Evolutionary conservation across 2,113 vertebrate genomes (phyloP), one percentile per base, ranked within the genome.

Genomic region (Trematomus loennbergii): DNA sequence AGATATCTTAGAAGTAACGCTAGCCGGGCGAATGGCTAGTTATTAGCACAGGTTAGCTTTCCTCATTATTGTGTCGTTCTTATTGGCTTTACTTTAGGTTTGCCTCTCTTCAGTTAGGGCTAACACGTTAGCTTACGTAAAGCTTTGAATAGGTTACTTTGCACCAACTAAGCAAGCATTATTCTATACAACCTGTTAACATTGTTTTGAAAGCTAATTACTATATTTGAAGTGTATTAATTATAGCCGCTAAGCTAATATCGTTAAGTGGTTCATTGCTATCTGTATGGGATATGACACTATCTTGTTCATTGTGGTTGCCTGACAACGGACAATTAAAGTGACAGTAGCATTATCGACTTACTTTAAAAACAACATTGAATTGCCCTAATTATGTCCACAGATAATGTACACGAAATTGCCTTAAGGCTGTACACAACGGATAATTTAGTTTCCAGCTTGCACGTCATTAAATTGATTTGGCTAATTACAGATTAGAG

Each of bases 321-420:
- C 92, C 52, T 84, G 75, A 89, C 89, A 88, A 92, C 92, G 46
- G 43, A 5, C 6, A 67, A 48, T 91, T 88, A 90, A 88, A 88
- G 84, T 13, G 72, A 85, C 74, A 89, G 58, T 43, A 57, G 15
- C 43, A 9, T 20, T 4, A 20, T 3, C 3, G 18, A 58, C 18
- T 46, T 22, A 22, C 16, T 9, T 25, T 1, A 36, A 52, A 33
- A 54, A n/a, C 46, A 0, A 16, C 7, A n/a, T 22, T 22, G 33
- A 33, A 46, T 5, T 0, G 11, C 10, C 4, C 16, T 16, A 6
- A n/a, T 13, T 12, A 43, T 20, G 13, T 29, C 15, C 63, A 33
- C 46, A 50, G n/a, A 54, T 12, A 12, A 33, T 45, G 15, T 20
- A 18, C 1, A 20, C 11, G 2, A 10, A 36, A 4, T 29, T 20